A percentile compares a stretch with the other conserved stretches of the same genome.
phyloP scores from a whole-genome alignment of 2,797 vertebrate species.

The Ctenopoma kingsleyae region DNA sequence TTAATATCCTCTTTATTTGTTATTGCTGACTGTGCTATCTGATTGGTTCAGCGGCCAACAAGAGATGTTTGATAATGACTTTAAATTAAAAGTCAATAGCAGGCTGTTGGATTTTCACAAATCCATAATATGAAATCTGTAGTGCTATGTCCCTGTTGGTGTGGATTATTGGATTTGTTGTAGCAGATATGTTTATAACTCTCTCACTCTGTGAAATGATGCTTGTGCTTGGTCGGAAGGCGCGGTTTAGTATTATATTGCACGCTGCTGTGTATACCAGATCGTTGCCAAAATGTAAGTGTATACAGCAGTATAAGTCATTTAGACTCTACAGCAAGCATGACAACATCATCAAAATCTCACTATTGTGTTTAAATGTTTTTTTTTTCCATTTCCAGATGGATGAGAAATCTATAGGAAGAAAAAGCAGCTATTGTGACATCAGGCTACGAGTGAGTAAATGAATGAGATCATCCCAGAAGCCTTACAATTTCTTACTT shows the following conservation, averaged over 20 bases:
- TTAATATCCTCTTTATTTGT: conserved; percentile 76
- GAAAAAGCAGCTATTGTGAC: conserved; percentile 46
- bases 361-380: conserved; percentile 44
- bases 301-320: conserved; percentile 33
- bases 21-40: conserved; percentile 51
- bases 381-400: conserved; percentile 49
- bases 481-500: conserved; percentile 62
- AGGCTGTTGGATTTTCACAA: conserved; percentile 47
- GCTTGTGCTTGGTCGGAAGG: conserved; percentile 42
- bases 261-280: conserved; percentile 49
- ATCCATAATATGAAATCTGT: conserved; percentile 65
- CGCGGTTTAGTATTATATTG: conserved; percentile 46
- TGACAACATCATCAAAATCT: conserved; percentile 55
- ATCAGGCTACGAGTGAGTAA: conserved; percentile 45
- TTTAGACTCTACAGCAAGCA: conserved; percentile 42
- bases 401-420: conserved; percentile 36
- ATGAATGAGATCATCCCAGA: conserved; percentile 41
- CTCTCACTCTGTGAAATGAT: conserved; percentile 55
- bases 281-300: conserved; percentile 65
- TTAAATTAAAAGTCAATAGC: conserved; percentile 70
- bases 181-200: conserved; percentile 60
- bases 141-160: conserved; percentile 58
- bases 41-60: conserved; percentile 66
- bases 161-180: conserved; percentile 70
- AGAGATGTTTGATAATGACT: conserved; percentile 68